phyloP scores from a whole-genome alignment of 2,113 vertebrate species.

The Mustelus asterias region DNA sequence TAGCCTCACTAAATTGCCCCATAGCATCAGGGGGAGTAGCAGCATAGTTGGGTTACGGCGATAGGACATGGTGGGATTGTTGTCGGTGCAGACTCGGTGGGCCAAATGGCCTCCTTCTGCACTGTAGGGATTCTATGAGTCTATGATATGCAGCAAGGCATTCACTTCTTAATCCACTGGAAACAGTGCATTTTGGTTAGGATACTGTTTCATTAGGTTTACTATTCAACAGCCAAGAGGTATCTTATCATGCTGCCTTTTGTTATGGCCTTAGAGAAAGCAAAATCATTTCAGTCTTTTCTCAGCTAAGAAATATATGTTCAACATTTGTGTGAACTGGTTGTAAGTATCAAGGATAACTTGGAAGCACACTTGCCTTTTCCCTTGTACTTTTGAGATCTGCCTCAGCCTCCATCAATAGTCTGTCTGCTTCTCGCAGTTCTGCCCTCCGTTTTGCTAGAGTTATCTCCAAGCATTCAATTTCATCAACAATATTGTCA shows the following conservation, averaged over 20 bases:
- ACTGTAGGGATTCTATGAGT: too few species aligned
- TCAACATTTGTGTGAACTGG: neutral
- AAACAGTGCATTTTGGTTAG: neutral
- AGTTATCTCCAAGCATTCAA: constrained; percentile 70
- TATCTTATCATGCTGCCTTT: neutral
- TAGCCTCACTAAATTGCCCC: too few species aligned
- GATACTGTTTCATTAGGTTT: neutral
- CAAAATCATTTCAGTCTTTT: too few species aligned
- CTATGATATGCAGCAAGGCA: neutral
- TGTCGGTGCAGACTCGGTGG: too few species aligned
- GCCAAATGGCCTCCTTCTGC: too few species aligned
- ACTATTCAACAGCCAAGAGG: neutral
- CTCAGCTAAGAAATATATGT: neutral
- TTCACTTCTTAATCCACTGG: neutral
- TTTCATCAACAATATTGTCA: constrained; percentile 57
- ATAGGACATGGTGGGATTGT: too few species aligned
- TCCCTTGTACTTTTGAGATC: constrained; percentile 57
- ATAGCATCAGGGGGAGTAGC: too few species aligned
- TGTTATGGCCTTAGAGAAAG: neutral
- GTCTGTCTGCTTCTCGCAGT: constrained; percentile 70
- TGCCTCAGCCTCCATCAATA: constrained; percentile 68
- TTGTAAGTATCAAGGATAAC: neutral
- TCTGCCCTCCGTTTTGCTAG: constrained; percentile 71
- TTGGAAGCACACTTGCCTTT: constrained; percentile 54
- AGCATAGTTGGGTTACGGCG: too few species aligned